These are phyloP conservation scores for Propithecus perrieri DNA, from an alignment of 2,797 vertebrate species.

Conservation along the genomic window DNA sequence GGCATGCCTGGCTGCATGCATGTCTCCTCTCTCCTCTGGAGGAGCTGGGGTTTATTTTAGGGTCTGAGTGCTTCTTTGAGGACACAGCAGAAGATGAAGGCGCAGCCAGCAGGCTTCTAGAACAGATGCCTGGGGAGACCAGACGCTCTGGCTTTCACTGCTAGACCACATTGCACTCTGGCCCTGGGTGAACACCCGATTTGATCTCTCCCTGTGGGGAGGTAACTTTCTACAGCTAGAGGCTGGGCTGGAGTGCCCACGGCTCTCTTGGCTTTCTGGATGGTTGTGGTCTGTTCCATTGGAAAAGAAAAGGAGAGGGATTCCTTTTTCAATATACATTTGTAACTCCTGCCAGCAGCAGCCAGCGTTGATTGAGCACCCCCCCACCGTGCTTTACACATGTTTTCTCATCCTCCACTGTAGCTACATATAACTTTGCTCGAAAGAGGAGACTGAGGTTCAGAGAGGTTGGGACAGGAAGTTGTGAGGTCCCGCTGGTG, in stretches of 20 bases:
- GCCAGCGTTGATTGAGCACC: neutral
- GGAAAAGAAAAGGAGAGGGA: neutral
- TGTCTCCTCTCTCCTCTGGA: neutral
- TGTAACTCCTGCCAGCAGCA: too few relatives aligned
- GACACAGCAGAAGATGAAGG: neutral
- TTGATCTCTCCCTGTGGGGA: neutral
- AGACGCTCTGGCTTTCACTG: neutral
- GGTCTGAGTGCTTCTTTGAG: neutral
- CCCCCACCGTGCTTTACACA: neutral
- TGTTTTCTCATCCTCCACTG: neutral
- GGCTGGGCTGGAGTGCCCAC: neutral
- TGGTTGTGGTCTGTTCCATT: neutral
- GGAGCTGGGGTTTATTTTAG: slow-evolving; percentile 52
- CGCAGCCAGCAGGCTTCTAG: neutral
- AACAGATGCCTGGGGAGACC: neutral
- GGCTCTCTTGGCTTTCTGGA: neutral
- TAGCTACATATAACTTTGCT: neutral
- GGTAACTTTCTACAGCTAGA: neutral
- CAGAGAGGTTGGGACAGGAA: neutral
- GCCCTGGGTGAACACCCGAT: neutral
- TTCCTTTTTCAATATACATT: neutral
- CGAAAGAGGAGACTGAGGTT: neutral
- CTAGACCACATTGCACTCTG: too few relatives aligned
- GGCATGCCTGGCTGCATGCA: neutral
- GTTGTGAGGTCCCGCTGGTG: neutral